Evolutionary conservation across 2,888 invertebrate genomes (phyloP).

Genomic region (Chloromyia formosa): DNA sequence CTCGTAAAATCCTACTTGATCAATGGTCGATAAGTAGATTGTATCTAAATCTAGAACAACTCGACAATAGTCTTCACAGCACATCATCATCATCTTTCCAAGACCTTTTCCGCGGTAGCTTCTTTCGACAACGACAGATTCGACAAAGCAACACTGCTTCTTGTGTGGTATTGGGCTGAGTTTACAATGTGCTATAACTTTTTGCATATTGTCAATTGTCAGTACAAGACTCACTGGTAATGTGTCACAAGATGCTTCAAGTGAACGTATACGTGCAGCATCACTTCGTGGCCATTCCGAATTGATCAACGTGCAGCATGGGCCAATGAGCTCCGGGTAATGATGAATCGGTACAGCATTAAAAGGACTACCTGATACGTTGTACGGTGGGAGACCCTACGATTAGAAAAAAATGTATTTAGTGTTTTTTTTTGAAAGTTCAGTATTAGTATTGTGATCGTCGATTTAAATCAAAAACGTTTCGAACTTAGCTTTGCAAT

Average conservation of each 20-base stretch:
- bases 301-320: slow-evolving; percentile 81
- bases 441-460: background rate
- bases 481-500: background rate
- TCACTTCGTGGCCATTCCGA: slow-evolving; percentile 88
- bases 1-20: slow-evolving; percentile 78
- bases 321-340: slow-evolving; percentile 74
- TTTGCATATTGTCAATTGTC: slow-evolving; percentile 66
- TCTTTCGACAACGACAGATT: slow-evolving; percentile 82
- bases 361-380: slow-evolving; percentile 63
- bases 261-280: slow-evolving; percentile 78
- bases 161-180: slow-evolving; percentile 76
- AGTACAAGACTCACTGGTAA: slow-evolving; percentile 78
- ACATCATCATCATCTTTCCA: slow-evolving; percentile 78
- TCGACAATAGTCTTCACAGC: slow-evolving; percentile 78
- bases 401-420: background rate
- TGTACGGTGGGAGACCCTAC: slow-evolving; percentile 63
- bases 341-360: slow-evolving; percentile 76
- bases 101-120: slow-evolving; percentile 77
- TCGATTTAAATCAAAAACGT: slow-evolving; percentile 5
- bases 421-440: background rate
- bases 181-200: slow-evolving; percentile 82
- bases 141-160: slow-evolving; percentile 78
- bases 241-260: slow-evolving; percentile 76
- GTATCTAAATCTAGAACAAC: slow-evolving; percentile 69
- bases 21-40: slow-evolving; percentile 76